Base-by-base conservation (phyloP, 2,888 invertebrate genomes). In the Phymatocera aterrima region DNA sequence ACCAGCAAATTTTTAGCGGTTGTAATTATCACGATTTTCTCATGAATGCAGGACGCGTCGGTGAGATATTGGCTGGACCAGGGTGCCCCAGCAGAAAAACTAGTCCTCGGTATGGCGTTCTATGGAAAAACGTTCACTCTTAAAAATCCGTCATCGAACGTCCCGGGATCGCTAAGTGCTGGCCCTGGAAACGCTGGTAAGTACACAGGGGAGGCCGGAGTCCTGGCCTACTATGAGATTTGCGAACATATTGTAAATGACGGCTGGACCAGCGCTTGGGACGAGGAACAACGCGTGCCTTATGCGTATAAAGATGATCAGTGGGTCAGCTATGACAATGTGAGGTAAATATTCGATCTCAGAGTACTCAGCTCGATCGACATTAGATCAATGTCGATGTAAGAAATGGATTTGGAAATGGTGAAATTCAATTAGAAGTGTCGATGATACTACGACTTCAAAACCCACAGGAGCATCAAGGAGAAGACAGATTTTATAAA, bases 71-170 rank as follows among this genome's bases (percentile, higher is more conserved):
- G 93, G 93, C 81, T 94, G 0, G 87, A 89, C 1, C 91, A 92
- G 80, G 94, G 94, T 12, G 93, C 93, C 0, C 91, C 92, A 2
- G 90, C 92, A 0, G 90, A 93, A 1, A 96, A 96, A 87, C 83
- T 97, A 0, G 91, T 94, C 0, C 81, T 96, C 0, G 96, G 96
- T 0, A 89, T 96, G 43, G 94, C 94, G 0, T 92, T 94, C 4
- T 96, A 96, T 82, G 96, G 96, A 0, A 92, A 94, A 77, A 92
- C 94, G 0, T 97, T 94, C 83, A 93, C 92, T 0, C 88, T 96
- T 15, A 86, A 89, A 0, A 87, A 93, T 81, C 83, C 91, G 6
- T 85, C 81, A 0, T 83, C 90, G 0, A 91, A 92, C 31, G 89
- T 88, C 0, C 89, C 95, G 0, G 93, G 94, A 46, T 93, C 94